These are phyloP conservation scores for Rhizoglyphus robini DNA, from an alignment of 1,140 invertebrate genomes.

Conservation along the genomic window DNA sequence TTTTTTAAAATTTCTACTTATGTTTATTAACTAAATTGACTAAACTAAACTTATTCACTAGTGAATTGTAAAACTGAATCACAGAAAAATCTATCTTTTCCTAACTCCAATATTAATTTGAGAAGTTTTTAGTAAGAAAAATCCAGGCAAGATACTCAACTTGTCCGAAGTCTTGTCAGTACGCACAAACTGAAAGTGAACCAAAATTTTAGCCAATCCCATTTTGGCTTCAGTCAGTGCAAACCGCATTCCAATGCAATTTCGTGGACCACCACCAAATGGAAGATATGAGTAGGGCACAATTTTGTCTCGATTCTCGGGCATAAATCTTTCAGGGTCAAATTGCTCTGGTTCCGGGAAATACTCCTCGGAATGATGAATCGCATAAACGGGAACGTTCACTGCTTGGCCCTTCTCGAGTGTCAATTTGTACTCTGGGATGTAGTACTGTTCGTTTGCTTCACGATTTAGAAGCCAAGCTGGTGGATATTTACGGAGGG, in stretches of 20 bases:
- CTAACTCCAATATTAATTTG: not conserved
- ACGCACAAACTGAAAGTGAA: slow-evolving; percentile 20
- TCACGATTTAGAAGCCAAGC: slow-evolving; percentile 25
- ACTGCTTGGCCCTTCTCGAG: not conserved
- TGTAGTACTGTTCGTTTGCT: not conserved
- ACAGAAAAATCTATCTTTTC: too few species aligned
- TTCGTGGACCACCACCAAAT: too few species aligned
- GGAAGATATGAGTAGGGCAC: slow-evolving; percentile 35
- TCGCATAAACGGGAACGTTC: not conserved
- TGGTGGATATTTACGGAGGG: slow-evolving; percentile 34
- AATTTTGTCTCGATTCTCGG: too few species aligned
- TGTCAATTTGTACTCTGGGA: not conserved
- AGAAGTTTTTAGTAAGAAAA: not conserved
- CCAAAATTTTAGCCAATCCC: slow-evolving; percentile 41
- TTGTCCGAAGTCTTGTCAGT: not conserved
- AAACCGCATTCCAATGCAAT: too few species aligned
- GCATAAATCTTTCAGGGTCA: too few species aligned
- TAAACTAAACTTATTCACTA: too few species aligned
- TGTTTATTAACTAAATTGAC: too few species aligned
- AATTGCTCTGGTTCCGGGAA: too few species aligned
- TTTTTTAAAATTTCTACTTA: too few species aligned
- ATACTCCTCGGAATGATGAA: too few species aligned
- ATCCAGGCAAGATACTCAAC: not conserved
- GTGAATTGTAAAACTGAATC: too few species aligned
- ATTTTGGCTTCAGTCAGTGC: too few species aligned